phyloP scores from a whole-genome alignment of 2,797 vertebrate species.

The Macrochelys suwanniensis region DNA sequence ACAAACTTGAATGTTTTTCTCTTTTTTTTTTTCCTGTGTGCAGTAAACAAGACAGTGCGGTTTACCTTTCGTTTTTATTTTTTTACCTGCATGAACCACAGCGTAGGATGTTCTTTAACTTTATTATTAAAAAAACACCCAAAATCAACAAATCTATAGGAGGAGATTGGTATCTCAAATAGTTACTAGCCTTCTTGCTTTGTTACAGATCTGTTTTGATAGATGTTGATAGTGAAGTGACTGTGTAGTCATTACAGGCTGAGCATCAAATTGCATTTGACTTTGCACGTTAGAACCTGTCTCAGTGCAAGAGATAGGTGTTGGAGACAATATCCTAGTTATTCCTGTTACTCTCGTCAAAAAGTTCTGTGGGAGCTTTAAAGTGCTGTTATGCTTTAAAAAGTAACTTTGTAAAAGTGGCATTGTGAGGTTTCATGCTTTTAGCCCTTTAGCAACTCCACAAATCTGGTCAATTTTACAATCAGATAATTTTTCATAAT shows the following conservation, averaged over 20 bases:
- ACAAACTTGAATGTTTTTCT: constrained; percentile 30
- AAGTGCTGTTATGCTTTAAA: background rate
- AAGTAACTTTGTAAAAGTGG: background rate
- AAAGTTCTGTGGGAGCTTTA: background rate
- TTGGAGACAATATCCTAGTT: background rate
- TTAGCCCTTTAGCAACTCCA: background rate
- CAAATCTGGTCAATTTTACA: background rate
- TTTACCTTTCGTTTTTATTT: constrained; percentile 30
- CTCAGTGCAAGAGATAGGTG: rapidly evolving
- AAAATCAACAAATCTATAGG: background rate
- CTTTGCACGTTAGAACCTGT: background rate
- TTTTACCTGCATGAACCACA: constrained; percentile 56
- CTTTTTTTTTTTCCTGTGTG: constrained; percentile 57
- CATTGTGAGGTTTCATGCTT: background rate
- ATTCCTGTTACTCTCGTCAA: background rate
- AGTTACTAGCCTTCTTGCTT: background rate
- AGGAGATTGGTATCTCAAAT: background rate
- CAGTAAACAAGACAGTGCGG: constrained; percentile 60
- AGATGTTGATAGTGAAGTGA: rapidly evolving
- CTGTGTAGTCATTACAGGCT: background rate
- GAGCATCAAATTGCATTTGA: background rate
- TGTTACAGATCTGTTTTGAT: background rate
- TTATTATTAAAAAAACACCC: background rate
- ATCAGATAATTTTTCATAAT: background rate
- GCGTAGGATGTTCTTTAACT: background rate